Evolutionary conservation across 2,113 vertebrate species (phyloP), one percentile per base, ranked within the genome.

Genomic region (Mellivora capensis): DNA sequence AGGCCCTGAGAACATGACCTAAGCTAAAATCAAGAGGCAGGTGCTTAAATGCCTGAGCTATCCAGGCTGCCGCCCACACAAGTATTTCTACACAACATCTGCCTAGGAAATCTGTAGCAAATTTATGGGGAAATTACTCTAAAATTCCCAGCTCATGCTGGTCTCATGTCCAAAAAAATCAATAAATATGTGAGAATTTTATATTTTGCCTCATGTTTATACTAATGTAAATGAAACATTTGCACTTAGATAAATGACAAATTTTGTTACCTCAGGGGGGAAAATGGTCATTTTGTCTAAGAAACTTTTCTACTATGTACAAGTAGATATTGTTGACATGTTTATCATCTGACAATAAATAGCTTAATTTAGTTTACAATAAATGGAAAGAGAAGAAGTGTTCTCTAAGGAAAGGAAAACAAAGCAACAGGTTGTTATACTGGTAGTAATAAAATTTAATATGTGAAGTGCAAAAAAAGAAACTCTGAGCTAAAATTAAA

Each of bases 1-100:
- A 18, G 34, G n/a, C 15, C 17, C 64, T 69, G 64, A 69, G 64
- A 20, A 69, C 34, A n/a, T 69, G 17, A 69, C 64, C 64, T 69
- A 34, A n/a, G 34, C 17, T 17, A n/a, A 69, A 69, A 69, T 69
- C 64, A 69, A n/a, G 64, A n/a, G 15, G 34, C 34, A n/a, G 64
- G 18, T n/a, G 34, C 64, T n/a, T 69, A 69, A 69, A 34, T 69
- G 34, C 15, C 34, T 69, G 64, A 69, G 34, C 64, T 9, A 69
- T 34, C 17, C 64, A 69, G 64, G 34, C 34, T 69, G 7, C 34
- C 93, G 90, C 72, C 86, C 86, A 98, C 71, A 92, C 31, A 97
- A 67, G 93, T 93, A 96, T 97, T 98, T 98, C 87, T 91, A 98
- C 97, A 67, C 87, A 98, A 94, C 82, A 97, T 98, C 93, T 98